Base-by-base conservation (phyloP, 2,888 invertebrate species). In the Chirona hameri region DNA sequence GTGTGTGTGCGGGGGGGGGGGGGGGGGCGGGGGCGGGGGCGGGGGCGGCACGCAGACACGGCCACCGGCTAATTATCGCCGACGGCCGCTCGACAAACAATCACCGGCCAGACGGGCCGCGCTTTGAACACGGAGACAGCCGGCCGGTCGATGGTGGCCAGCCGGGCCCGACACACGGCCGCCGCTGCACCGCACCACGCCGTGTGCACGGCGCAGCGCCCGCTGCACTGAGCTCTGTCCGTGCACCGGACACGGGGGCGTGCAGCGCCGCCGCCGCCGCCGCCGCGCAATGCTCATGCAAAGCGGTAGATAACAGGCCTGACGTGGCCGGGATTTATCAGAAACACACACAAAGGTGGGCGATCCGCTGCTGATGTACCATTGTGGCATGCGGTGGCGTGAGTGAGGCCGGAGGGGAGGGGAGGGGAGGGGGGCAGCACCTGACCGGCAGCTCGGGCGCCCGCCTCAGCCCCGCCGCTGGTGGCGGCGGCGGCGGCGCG, bases 61-160 rank as follows among this genome's bases (percentile, higher is more conserved):
- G 55, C 69, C 52, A n/a, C 52, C 80, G 79, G 52, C 29, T 60
- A 55, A 72, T 81, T 31, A 79, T 31, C 69, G 80, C 57, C 46
- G 27, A n/a, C 81, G 46, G 65, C 57, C n/a, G 83, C 31, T 83
- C 72, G n/a, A 69, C 69, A 46, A 60, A n/a, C 76, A 52, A 27
- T 60, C 83, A 27, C 57, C 60, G 46, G 52, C 29, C 79, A 79
- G 55, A 21, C 81, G 21, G 29, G 29, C 81, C 24, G 21, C 48
- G 81, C 81, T 79, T 81, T 57, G 60, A 81, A 65, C 18, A 81
- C 21, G 10, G 31, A 52, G 84, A 21, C 83, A 82, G 65, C 83
- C 82, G 82, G 60, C 83, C 84, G 76, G 84, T 83, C 69, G 84
- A 83, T 60, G 83, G 81, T 65, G 15, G 52, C 52, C 52, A 12